Evolutionary conservation across 2,797 vertebrate species (phyloP).

Genomic region (Chelon auratus): DNA sequence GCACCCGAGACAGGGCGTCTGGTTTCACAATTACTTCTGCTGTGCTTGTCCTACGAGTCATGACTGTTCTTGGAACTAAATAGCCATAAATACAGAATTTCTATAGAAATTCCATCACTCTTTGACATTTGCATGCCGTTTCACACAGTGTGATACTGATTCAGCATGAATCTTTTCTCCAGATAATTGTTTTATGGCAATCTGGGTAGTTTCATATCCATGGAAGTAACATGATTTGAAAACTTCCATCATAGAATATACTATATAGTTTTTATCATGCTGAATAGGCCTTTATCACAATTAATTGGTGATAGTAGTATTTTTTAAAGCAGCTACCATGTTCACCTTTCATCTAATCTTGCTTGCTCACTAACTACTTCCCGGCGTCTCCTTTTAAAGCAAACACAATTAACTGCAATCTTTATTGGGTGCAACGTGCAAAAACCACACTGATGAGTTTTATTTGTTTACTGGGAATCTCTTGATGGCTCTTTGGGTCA

Average conservation of each 20-base stretch:
- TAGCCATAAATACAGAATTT: not conserved
- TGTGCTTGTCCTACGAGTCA: not conserved
- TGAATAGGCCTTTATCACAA: no score
- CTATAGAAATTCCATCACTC: no score
- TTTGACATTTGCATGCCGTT: no score
- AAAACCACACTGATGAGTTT: not conserved
- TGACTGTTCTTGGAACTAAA: not conserved
- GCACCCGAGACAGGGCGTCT: not conserved
- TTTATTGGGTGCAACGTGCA: not conserved
- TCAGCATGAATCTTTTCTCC: not conserved
- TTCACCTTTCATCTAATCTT: not conserved
- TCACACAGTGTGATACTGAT: not conserved
- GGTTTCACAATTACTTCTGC: conserved; percentile 19
- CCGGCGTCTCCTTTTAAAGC: not conserved
- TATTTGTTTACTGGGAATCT: conserved; percentile 8
- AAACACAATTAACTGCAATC: not conserved
- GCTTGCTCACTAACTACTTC: not conserved
- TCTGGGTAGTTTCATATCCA: not conserved
- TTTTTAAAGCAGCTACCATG: no score
- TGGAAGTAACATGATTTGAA: not conserved
- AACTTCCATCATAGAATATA: not conserved
- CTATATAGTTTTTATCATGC: no score
- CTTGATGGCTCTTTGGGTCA: conserved; percentile 13
- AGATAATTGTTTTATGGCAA: not conserved
- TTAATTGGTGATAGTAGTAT: no score